Evolutionary conservation across 2,113 vertebrate genomes (phyloP).

Genomic region (Lagopus leucura): DNA sequence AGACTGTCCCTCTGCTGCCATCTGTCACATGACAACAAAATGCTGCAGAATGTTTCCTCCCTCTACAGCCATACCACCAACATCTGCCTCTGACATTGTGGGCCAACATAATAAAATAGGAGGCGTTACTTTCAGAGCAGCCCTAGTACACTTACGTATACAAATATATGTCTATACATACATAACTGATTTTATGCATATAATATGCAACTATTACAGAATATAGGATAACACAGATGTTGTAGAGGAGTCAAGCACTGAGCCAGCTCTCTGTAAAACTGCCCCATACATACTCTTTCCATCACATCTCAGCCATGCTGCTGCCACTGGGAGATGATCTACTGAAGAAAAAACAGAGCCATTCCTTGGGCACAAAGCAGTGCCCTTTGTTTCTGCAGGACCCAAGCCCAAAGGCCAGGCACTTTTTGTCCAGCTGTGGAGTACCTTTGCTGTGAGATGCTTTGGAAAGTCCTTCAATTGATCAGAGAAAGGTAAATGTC

Average conservation of each 20-base stretch:
- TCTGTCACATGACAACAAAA: background rate
- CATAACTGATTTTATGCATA: background rate
- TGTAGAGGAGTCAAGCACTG: background rate
- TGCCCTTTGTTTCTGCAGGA: background rate
- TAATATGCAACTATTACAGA: background rate
- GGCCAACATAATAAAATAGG: background rate
- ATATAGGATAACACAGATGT: background rate
- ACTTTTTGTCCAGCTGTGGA: background rate
- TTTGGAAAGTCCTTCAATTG: background rate
- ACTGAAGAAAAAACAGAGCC: background rate
- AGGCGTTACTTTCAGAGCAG: background rate
- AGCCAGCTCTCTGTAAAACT: background rate
- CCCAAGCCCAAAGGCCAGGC: background rate
- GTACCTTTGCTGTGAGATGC: background rate
- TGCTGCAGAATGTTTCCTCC: background rate
- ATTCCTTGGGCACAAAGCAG: background rate
- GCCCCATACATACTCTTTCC: background rate
- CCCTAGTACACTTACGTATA: background rate
- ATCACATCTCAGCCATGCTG: background rate
- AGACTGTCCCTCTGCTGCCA: background rate
- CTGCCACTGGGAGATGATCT: background rate
- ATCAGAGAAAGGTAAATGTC: background rate
- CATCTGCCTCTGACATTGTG: background rate
- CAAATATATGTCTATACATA: background rate
- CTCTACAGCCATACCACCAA: background rate